Conservation (phyloP, 2,113 vertebrate species). For the Misgurnus mizolepis region DNA sequence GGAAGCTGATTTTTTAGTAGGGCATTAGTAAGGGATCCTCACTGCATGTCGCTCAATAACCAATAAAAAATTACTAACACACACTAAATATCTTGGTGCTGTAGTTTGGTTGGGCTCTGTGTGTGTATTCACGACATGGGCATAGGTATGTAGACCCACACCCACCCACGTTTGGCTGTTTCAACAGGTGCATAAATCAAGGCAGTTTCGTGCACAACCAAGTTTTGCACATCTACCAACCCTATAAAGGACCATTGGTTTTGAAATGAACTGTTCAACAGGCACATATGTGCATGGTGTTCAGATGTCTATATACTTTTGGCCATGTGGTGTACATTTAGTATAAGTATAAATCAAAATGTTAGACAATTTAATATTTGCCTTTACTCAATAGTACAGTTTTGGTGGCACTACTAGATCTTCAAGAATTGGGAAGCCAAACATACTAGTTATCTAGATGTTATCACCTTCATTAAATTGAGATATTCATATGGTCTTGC, state of each 20-base stretch:
- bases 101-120: not conserved
- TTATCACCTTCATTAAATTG: too few species aligned
- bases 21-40: not conserved
- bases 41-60: conserved; percentile 17
- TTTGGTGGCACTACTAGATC: too few species aligned
- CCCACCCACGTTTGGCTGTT: not conserved
- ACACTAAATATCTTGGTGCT: conserved; percentile 5
- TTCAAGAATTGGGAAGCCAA: too few species aligned
- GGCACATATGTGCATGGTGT: not conserved
- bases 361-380: too few species aligned
- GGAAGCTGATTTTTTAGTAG: not conserved
- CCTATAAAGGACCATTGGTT: not conserved
- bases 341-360: not conserved
- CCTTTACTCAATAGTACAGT: too few species aligned
- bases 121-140: not conserved
- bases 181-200: not conserved
- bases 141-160: not conserved
- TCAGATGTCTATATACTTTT: not conserved
- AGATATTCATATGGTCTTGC: too few species aligned
- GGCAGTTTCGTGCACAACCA: too few species aligned
- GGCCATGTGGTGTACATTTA: not conserved
- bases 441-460: too few species aligned
- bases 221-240: too few species aligned
- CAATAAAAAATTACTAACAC: conserved; percentile 21
- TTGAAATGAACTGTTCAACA: not conserved